phyloP scores from a whole-genome alignment of 2,888 invertebrate species.

The Plutella xylostella region DNA sequence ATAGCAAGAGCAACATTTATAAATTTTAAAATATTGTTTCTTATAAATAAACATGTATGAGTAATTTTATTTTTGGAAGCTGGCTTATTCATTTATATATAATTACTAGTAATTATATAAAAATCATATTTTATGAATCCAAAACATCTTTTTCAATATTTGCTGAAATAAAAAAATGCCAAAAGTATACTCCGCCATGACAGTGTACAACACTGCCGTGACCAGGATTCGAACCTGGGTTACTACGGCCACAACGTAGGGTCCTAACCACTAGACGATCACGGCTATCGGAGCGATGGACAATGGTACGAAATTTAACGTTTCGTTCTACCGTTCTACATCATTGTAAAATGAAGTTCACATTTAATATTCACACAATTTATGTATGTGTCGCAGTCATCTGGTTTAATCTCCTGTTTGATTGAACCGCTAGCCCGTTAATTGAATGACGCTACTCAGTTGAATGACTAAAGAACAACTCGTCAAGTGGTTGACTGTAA shows the following conservation, averaged over 20 bases:
- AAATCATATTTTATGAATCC: neutral
- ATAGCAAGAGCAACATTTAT: too few relatives aligned
- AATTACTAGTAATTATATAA: neutral
- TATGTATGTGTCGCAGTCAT: too few relatives aligned
- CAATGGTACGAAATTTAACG: constrained; percentile 14
- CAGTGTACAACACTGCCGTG: constrained; percentile 66
- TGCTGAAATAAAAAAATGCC: constrained; percentile 13
- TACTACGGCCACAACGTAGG: constrained; percentile 73
- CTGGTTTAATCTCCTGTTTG: too few relatives aligned
- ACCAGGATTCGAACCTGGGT: constrained; percentile 74
- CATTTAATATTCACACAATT: too few relatives aligned
- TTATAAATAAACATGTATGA: neutral
- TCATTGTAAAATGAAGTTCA: too few relatives aligned
- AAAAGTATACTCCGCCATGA: constrained; percentile 43
- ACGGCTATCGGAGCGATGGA: constrained; percentile 24
- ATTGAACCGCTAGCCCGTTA: too few relatives aligned
- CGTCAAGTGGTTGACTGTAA: too few relatives aligned
- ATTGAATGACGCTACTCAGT: too few relatives aligned
- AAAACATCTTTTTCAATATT: neutral
- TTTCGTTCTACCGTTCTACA: too few relatives aligned
- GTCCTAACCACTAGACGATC: constrained; percentile 52
- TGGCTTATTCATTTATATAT: neutral
- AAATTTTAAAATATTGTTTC: too few relatives aligned
- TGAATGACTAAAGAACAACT: too few relatives aligned
- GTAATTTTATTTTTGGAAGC: neutral